Percentiles rank a stretch among this genome's conserved stretches.
phyloP scores from a whole-genome alignment of 2,113 vertebrate genomes.

The Megaleporinus macrocephalus region DNA sequence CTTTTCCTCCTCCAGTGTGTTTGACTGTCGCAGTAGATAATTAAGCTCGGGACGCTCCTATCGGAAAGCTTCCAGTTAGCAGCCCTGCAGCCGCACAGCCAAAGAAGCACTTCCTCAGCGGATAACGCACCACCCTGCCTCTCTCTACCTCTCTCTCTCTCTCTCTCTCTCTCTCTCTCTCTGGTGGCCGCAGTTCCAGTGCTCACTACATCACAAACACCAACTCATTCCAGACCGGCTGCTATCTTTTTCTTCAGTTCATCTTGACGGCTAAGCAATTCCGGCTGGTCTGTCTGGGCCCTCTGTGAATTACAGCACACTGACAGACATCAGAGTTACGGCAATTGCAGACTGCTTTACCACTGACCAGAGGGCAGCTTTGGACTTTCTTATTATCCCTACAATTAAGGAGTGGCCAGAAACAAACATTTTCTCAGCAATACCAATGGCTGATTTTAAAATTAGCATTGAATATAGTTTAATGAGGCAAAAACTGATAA shows the following conservation, averaged over 20 bases:
- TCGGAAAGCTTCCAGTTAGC: conserved; percentile 36
- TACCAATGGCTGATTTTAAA: no score
- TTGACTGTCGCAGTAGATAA: conserved; percentile 28
- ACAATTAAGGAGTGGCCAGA: no score
- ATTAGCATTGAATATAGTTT: no score
- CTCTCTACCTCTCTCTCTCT: conserved; percentile 30
- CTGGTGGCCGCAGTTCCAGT: conserved; percentile 25
- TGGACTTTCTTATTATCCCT: background rate
- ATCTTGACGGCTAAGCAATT: conserved; percentile 23
- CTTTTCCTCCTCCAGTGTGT: conserved; percentile 17
- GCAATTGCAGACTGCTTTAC: background rate
- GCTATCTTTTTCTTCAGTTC: conserved; percentile 11
- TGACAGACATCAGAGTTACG: background rate
- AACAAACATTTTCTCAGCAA: no score
- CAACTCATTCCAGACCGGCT: conserved; percentile 12
- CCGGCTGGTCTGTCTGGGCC: background rate
- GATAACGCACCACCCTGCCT: conserved; percentile 43
- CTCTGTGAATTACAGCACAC: background rate
- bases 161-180: conserved; percentile 42
- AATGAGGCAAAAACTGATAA: no score
- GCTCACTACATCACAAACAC: conserved; percentile 5
- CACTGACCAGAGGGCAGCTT: background rate
- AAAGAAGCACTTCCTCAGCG: conserved; percentile 52
- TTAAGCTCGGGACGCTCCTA: conserved; percentile 17
- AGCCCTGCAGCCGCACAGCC: conserved; percentile 35